Percentiles rank a stretch among this genome's conserved stretches.
These are phyloP conservation scores for Hypomecis punctinalis DNA, from an alignment of 2,888 invertebrate genomes.

Conservation along the genomic window DNA sequence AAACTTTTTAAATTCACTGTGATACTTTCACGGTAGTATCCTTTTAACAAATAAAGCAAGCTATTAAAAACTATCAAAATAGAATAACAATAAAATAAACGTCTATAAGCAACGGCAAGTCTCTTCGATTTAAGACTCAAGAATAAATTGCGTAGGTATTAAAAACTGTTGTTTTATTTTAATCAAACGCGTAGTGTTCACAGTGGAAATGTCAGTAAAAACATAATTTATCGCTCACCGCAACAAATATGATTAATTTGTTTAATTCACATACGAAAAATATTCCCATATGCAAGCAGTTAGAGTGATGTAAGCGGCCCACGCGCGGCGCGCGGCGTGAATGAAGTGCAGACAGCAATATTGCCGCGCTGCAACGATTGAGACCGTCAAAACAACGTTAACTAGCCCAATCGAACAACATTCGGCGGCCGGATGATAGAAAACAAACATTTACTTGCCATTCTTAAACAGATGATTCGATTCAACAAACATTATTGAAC, in stretches of 20 bases:
- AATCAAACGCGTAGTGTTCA: too few species aligned
- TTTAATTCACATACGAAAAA: constrained; percentile 45
- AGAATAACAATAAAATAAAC: too few species aligned
- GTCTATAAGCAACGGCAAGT: too few species aligned
- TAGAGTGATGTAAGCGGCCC: constrained; percentile 55
- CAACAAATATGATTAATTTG: constrained; percentile 42
- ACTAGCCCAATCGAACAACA: constrained; percentile 79
- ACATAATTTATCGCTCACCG: not conserved
- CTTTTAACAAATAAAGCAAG: too few species aligned
- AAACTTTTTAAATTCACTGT: too few species aligned
- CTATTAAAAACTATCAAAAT: too few species aligned
- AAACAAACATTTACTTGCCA: constrained; percentile 81
- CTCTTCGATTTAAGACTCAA: too few species aligned
- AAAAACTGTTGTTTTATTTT: too few species aligned
- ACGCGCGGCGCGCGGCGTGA: constrained; percentile 50
- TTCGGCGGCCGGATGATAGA: constrained; percentile 79
- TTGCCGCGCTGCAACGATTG: constrained; percentile 69
- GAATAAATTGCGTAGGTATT: too few species aligned
- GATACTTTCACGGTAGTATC: too few species aligned
- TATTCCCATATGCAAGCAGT: constrained; percentile 49
- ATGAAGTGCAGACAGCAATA: constrained; percentile 75
- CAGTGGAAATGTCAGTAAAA: not conserved
- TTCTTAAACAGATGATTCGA: constrained; percentile 74
- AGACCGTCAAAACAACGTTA: constrained; percentile 81
- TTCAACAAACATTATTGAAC: constrained; percentile 76